Evolutionary conservation across 2,888 invertebrate genomes (phyloP).

Genomic region (Yponomeuta evonymella): DNA sequence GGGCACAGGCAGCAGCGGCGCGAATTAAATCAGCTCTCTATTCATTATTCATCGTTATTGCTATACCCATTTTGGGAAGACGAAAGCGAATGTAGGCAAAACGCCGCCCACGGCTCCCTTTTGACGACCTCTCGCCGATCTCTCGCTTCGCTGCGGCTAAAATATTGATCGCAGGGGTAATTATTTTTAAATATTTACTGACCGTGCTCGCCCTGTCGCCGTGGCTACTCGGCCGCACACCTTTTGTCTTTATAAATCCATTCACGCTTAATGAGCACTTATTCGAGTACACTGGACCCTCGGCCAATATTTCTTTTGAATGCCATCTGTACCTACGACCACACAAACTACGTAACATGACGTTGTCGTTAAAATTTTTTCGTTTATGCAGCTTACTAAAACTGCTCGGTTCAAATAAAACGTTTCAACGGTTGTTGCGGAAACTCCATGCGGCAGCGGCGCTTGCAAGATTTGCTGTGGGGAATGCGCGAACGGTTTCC

Average conservation of each 20-base stretch:
- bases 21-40: slow-evolving; percentile 74
- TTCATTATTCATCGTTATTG: slow-evolving; percentile 75
- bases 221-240: slow-evolving; percentile 33
- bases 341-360: background rate
- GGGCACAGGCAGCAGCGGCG: slow-evolving; percentile 61
- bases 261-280: slow-evolving; percentile 52
- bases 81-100: slow-evolving; percentile 69
- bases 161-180: background rate
- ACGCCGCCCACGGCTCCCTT: slow-evolving; percentile 35
- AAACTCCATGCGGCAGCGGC: background rate
- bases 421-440: too few relatives aligned
- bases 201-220: slow-evolving; percentile 33
- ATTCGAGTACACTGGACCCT: slow-evolving; percentile 43
- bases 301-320: background rate
- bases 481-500: background rate
- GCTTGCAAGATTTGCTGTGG: background rate
- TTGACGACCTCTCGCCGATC: slow-evolving; percentile 20
- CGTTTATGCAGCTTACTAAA: background rate
- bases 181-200: slow-evolving; percentile 32
- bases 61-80: slow-evolving; percentile 66
- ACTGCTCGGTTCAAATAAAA: background rate
- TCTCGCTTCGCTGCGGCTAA: background rate
- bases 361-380: background rate
- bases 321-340: background rate
- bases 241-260: slow-evolving; percentile 41